Evolutionary conservation across 1,140 invertebrate species (phyloP), one percentile per base, ranked within the genome.

Genomic region (Teleopsis dalmanni): DNA sequence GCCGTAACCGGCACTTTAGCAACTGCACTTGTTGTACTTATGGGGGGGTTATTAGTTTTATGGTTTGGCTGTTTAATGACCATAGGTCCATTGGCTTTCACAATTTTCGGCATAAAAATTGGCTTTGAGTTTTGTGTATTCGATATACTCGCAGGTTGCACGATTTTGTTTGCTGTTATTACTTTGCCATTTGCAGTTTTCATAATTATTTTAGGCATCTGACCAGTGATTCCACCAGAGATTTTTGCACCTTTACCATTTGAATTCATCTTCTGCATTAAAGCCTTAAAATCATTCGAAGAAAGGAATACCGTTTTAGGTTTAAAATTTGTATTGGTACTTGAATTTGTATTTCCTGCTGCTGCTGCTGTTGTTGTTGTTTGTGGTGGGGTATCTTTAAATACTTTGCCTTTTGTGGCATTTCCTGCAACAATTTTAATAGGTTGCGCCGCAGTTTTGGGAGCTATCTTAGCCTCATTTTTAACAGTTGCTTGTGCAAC

Each of bases 271-370:
- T 74, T 74, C 50, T 75, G 72, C 27, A 73, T 66, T 3, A 78
- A 55, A 7, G 72, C 62, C 14, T 72, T 72, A 54, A 75, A 76
- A 51, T 78, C 74, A 53, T 74, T 64, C 0, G 73, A 56, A 27
- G 71, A 74, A 3, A 78, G 51, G 13, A 76, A 66, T 33, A 77
- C 73, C n/a, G 73, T 72, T 53, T 74, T 74, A 1, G 60, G 57
- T 43, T 61, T 60, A 0, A 36, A 9, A 41, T 47, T 53, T 7
- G 38, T 21, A 0, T 42, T 26, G 7, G 51, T 5, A 22, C 43
- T 38, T 14, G 42, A 14, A 40, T 53, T 53, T 40, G 51, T 43
- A 14, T 13, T 40, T 43, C 14, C 37, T 9, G 10, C 10, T 37
- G 40, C 22, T 16, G 18, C 4, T 13, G 22, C n/a, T 27, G 11